A percentile compares a stretch with the other conserved stretches of the same genome.
Evolutionary conservation across 2,797 vertebrate genomes (phyloP).

Genomic region (Coluber constrictor): DNA sequence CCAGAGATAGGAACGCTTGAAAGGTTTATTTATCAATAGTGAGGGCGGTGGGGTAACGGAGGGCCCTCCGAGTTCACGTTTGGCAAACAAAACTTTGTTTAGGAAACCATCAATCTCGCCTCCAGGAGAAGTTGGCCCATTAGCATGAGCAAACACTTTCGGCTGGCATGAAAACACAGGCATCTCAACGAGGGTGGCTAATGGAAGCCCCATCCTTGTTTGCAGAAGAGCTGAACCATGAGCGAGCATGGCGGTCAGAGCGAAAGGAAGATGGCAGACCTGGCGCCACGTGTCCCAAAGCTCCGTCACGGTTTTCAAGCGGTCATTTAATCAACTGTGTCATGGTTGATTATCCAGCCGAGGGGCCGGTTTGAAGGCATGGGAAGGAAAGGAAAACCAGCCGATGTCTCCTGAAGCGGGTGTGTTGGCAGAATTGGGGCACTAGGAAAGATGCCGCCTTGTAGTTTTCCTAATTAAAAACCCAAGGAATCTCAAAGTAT

Average conservation of each 20-base stretch:
- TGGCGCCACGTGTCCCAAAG: neutral
- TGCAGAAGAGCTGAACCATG: neutral
- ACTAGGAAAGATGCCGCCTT: neutral
- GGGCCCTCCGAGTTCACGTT: neutral
- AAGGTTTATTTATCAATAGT: slow-evolving; percentile 63
- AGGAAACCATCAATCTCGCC: neutral
- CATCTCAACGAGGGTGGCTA: neutral
- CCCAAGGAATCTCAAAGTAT: neutral
- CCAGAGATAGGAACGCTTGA: slow-evolving; percentile 49
- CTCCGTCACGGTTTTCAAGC: neutral
- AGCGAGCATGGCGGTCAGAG: neutral
- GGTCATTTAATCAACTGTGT: neutral
- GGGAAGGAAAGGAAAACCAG: neutral
- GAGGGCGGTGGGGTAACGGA: neutral
- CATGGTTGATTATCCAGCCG: neutral
- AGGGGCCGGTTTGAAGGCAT: neutral
- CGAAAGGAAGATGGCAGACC: neutral
- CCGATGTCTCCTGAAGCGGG: neutral
- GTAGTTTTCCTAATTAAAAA: neutral
- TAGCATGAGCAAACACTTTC: slow-evolving; percentile 1
- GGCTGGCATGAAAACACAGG: neutral
- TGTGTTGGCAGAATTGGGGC: neutral
- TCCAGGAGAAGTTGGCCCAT: neutral
- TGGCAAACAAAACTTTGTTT: slow-evolving; percentile 10
- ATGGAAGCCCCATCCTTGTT: neutral